Conservation (phyloP, 2,113 vertebrate species). For the Trematomus loennbergii region DNA sequence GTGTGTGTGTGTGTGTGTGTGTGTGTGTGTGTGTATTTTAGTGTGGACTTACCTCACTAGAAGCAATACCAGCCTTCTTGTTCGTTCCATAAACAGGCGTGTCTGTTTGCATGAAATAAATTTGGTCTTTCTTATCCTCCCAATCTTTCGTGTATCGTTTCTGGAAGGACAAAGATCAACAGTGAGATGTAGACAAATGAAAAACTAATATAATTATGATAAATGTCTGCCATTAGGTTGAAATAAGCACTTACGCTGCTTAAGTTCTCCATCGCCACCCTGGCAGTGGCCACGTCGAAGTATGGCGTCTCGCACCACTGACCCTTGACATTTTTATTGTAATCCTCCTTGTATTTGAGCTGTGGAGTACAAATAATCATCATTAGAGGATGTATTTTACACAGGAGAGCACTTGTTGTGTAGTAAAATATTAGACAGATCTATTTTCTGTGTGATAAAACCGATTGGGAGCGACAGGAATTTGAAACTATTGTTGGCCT, state of each 20-base stretch:
- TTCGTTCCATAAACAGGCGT: slow-evolving; percentile 92
- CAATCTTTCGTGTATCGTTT: slow-evolving; percentile 92
- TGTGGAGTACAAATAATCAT: slow-evolving; percentile 64
- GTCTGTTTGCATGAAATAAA: slow-evolving; percentile 97
- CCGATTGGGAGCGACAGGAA: slow-evolving; percentile 10
- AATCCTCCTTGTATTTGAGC: slow-evolving; percentile 94
- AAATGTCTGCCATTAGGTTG: rapidly evolving
- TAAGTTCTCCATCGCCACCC: slow-evolving; percentile 93
- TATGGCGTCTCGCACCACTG: slow-evolving; percentile 98
- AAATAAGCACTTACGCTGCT: slow-evolving; percentile 86
- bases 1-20: slow-evolving; percentile 13
- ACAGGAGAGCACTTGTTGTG: background rate
- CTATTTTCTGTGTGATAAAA: slow-evolving; percentile 6
- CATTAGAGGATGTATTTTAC: background rate
- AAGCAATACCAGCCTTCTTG: slow-evolving; percentile 86
- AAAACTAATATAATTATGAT: background rate
- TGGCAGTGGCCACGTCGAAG: slow-evolving; percentile 92
- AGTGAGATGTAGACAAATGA: background rate
- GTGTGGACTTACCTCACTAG: slow-evolving; percentile 88
- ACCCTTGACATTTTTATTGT: slow-evolving; percentile 94
- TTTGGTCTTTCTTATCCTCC: slow-evolving; percentile 94
- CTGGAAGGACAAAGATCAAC: slow-evolving; percentile 74
- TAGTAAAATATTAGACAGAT: too few relatives aligned
- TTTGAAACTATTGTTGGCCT: slow-evolving; percentile 38
- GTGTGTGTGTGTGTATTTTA: too few relatives aligned